Evolutionary conservation across 2,888 invertebrate species (phyloP).

Genomic region (Trichopoda pennipes): DNA sequence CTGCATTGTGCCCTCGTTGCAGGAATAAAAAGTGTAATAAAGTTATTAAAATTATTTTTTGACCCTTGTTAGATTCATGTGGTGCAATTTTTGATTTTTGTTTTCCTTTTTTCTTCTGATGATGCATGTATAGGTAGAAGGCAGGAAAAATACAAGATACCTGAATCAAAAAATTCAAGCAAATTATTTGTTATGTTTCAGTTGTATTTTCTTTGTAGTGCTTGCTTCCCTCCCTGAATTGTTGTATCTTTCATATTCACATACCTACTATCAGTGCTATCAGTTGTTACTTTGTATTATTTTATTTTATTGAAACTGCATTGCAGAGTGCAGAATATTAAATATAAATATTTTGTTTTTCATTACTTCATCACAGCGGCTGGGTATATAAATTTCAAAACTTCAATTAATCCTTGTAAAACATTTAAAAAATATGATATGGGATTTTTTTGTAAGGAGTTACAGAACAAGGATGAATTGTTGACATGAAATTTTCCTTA

Average conservation of each 20-base stretch:
- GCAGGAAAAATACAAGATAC: background rate
- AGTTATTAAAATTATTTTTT: conserved; percentile 38
- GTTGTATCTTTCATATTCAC: background rate
- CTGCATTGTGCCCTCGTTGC: background rate
- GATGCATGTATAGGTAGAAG: background rate
- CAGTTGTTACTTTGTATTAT: background rate
- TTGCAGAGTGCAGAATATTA: no score
- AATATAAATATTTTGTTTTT: no score
- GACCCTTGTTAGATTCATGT: conserved; percentile 20
- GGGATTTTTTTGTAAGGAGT: no score
- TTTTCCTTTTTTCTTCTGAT: no score
- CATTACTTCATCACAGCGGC: no score
- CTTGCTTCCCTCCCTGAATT: background rate
- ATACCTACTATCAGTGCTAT: background rate
- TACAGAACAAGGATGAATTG: no score
- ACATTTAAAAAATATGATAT: no score
- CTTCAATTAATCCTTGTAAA: no score
- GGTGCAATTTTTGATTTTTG: background rate
- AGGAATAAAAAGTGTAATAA: conserved; percentile 26
- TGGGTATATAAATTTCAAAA: no score
- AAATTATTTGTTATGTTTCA: background rate
- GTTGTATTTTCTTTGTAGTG: no score
- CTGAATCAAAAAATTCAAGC: background rate
- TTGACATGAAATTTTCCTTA: no score
- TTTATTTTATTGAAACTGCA: no score